Evolutionary conservation across 2,888 invertebrate genomes (phyloP).

Genomic region (Folsomia manolachei): DNA sequence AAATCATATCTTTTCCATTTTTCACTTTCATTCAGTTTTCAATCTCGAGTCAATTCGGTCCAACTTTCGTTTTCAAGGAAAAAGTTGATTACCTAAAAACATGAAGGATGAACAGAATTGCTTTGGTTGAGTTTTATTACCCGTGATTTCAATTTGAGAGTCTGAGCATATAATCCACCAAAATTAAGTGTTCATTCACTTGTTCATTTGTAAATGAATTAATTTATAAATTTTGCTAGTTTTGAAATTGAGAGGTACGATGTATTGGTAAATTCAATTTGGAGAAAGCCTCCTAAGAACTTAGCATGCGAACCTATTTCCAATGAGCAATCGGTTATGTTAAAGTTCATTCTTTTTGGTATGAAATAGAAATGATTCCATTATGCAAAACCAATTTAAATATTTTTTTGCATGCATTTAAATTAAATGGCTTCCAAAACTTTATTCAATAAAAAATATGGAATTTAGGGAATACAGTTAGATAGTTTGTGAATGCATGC

Average conservation of each 20-base stretch:
- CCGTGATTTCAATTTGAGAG: not conserved
- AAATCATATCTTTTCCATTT: constrained; percentile 15
- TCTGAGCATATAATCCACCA: not conserved
- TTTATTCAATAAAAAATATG: not conserved
- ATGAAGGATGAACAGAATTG: too few relatives aligned
- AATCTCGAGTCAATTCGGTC: not conserved
- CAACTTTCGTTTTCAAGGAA: not conserved
- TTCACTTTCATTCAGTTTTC: constrained; percentile 10
- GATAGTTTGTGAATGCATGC: too few relatives aligned
- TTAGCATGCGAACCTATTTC: too few relatives aligned
- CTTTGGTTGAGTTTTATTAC: too few relatives aligned
- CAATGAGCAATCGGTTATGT: too few relatives aligned
- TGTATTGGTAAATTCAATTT: too few relatives aligned
- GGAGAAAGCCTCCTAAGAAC: too few relatives aligned
- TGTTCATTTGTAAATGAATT: too few relatives aligned
- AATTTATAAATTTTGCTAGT: too few relatives aligned
- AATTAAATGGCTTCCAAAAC: not conserved
- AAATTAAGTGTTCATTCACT: not conserved
- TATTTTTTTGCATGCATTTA: not conserved
- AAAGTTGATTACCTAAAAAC: not conserved
- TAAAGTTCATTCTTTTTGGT: not conserved
- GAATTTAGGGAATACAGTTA: too few relatives aligned
- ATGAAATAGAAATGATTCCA: not conserved
- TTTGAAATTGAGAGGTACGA: too few relatives aligned
- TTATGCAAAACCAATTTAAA: not conserved